A percentile compares a stretch with the other conserved stretches of the same genome.
Conservation (phyloP, 1,140 invertebrate genomes). For the Bombus waltoni region DNA sequence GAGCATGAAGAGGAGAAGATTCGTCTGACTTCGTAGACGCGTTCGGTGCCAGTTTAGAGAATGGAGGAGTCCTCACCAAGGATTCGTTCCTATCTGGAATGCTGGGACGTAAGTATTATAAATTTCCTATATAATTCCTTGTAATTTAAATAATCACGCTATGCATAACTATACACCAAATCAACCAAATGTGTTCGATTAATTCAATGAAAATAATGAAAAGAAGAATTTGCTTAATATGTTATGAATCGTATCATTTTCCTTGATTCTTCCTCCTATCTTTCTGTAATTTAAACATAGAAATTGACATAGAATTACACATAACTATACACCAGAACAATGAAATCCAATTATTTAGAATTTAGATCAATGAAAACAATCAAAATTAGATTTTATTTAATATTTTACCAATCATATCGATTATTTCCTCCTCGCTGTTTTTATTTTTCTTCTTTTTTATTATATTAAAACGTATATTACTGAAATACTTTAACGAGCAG, state of each 20-base stretch:
- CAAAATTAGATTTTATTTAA: background rate
- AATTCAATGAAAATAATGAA: background rate
- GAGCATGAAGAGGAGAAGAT: slow-evolving; percentile 73
- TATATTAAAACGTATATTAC: background rate
- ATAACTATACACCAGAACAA: no score
- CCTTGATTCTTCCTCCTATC: background rate
- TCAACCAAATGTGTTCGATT: background rate
- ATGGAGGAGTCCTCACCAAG: slow-evolving; percentile 79
- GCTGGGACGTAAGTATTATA: slow-evolving; percentile 80
- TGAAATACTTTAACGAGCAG: background rate
- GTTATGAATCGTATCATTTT: background rate
- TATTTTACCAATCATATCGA: background rate
- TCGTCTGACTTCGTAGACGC: slow-evolving; percentile 58
- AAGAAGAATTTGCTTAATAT: background rate
- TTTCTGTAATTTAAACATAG: background rate
- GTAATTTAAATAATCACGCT: background rate
- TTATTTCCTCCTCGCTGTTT: background rate
- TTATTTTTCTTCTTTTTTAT: no score
- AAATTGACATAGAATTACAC: background rate
- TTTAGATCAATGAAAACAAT: background rate
- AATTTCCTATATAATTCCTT: background rate
- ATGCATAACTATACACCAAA: background rate
- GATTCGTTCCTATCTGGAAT: slow-evolving; percentile 80
- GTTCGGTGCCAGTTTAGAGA: slow-evolving; percentile 56
- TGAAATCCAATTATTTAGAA: no score